A percentile compares a stretch with the other conserved stretches of the same genome.
These are phyloP conservation scores for Lucinisca nassula DNA, from an alignment of 2,888 invertebrate genomes.

Conservation along the genomic window DNA sequence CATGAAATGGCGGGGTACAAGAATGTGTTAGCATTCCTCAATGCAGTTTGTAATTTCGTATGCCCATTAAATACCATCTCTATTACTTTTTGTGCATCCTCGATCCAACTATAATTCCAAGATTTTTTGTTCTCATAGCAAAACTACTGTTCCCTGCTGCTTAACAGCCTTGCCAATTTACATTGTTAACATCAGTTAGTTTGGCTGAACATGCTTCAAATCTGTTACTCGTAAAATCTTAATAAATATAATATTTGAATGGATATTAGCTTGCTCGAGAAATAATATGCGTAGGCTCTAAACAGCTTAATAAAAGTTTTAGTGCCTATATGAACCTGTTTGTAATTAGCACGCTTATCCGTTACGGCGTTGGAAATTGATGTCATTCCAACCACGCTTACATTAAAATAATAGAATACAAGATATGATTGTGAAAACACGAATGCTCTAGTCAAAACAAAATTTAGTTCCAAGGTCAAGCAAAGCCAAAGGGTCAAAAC, in stretches of 20 bases:
- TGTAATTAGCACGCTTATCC: neutral
- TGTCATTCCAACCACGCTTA: neutral
- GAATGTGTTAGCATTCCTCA: neutral
- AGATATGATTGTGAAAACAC: neutral
- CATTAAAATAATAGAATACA: neutral
- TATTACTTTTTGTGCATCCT: neutral
- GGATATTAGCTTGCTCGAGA: neutral
- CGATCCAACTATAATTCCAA: neutral
- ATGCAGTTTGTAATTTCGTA: neutral
- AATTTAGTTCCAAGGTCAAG: too few species aligned
- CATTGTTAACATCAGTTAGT: neutral
- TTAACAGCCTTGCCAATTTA: neutral
- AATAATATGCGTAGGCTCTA: neutral
- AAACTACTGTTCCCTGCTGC: neutral
- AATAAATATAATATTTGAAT: neutral
- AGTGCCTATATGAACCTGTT: neutral
- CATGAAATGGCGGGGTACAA: too few species aligned
- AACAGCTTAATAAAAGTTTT: neutral
- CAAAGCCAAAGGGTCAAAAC: too few species aligned
- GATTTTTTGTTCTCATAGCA: neutral
- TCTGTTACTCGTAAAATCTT: neutral
- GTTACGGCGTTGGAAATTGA: neutral
- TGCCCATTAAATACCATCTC: neutral
- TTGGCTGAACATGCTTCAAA: neutral
- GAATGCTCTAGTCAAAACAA: too few species aligned